Percentiles rank a stretch among this genome's conserved stretches.
Evolutionary conservation across 2,888 invertebrate species (phyloP).

Genomic region (Caenorhabditis sinica): DNA sequence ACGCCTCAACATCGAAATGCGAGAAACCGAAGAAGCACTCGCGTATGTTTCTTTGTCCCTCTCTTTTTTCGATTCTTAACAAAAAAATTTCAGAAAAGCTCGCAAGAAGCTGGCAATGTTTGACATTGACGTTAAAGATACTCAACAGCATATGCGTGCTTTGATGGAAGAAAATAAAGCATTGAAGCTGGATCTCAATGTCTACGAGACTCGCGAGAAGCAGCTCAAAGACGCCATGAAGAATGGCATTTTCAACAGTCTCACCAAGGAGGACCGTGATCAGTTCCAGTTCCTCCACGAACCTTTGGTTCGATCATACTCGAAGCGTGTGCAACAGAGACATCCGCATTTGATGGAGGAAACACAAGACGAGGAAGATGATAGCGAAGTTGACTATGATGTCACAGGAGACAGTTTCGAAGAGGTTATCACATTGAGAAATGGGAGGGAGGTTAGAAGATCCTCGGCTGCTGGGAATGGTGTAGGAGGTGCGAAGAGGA

Average conservation of each 20-base stretch:
- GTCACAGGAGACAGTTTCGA: conserved; percentile 71
- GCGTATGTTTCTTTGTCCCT: conserved; percentile 20
- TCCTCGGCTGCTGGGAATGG: conserved; percentile 34
- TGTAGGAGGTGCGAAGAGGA: conserved; percentile 20
- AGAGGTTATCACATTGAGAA: conserved; percentile 45
- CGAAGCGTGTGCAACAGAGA: conserved; percentile 58
- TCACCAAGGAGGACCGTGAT: conserved; percentile 66
- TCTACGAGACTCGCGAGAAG: conserved; percentile 69
- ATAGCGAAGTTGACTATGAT: conserved; percentile 73
- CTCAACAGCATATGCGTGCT: conserved; percentile 67
- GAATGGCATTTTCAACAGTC: conserved; percentile 64
- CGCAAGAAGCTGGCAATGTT: conserved; percentile 55
- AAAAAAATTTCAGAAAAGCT: conserved; percentile 56
- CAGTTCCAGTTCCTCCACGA: conserved; percentile 62
- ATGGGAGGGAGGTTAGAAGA: conserved; percentile 53
- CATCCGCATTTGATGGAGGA: conserved; percentile 61
- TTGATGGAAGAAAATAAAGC: conserved; percentile 71
- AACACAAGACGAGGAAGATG: conserved; percentile 59
- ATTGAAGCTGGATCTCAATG: conserved; percentile 70
- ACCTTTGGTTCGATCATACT: conserved; percentile 59
- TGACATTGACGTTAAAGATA: conserved; percentile 72
- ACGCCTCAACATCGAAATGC: conserved; percentile 40
- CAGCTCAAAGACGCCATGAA: conserved; percentile 71
- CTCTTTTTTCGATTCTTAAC: not conserved
- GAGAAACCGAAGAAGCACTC: conserved; percentile 46